phyloP scores from a whole-genome alignment of 2,888 invertebrate species.

The Parapristionchus giblindavisi region DNA sequence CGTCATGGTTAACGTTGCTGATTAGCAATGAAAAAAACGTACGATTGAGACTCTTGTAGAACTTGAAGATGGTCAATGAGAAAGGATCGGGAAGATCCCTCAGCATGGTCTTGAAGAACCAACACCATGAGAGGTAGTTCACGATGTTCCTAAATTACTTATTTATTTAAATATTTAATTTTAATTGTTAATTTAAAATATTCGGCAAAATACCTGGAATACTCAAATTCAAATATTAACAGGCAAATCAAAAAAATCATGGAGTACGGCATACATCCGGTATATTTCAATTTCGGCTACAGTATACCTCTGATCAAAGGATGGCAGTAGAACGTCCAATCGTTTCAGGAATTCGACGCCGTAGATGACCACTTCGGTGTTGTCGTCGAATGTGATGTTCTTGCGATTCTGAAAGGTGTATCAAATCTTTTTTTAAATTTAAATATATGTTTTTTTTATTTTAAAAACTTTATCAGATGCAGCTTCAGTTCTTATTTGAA shows the following conservation, averaged over 20 bases:
- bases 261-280: not conserved
- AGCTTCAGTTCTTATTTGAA: not conserved
- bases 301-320: constrained; percentile 53
- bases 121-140: constrained; percentile 69
- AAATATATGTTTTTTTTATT: not conserved
- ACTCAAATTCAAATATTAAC: not conserved
- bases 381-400: constrained; percentile 60
- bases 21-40: constrained; percentile 33
- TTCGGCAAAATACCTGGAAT: not conserved
- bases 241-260: too few species aligned
- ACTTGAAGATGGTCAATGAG: constrained; percentile 68
- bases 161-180: not conserved
- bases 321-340: constrained; percentile 66
- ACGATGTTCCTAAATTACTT: constrained; percentile 55
- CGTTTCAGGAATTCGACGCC: constrained; percentile 70
- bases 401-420: constrained; percentile 48
- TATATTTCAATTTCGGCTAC: not conserved
- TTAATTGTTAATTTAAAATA: not conserved
- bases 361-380: constrained; percentile 70
- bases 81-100: constrained; percentile 69
- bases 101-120: constrained; percentile 69
- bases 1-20: too few species aligned
- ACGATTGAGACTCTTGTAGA: constrained; percentile 67
- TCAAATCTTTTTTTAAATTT: not conserved
- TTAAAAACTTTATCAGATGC: not conserved